Evolutionary conservation across 2,888 invertebrate species (phyloP).

Genomic region (Epinotia brunnichana): DNA sequence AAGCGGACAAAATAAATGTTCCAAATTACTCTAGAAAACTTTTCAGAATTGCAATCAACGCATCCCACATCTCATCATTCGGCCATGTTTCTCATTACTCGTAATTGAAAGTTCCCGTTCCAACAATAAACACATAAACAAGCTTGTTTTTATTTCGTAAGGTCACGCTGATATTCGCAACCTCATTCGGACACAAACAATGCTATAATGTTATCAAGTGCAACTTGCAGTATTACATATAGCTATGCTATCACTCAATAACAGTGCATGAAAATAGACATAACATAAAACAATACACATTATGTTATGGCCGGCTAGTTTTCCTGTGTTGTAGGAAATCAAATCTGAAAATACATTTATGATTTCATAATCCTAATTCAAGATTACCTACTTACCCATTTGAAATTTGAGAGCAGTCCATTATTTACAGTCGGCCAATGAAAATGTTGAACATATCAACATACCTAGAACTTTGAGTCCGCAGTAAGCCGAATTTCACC

Average conservation of each 20-base stretch:
- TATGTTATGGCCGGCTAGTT: conserved; percentile 20
- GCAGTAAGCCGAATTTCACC: no score
- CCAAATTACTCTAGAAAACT: background rate
- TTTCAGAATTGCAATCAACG: conserved; percentile 6
- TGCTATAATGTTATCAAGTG: conserved; percentile 55
- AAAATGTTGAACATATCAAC: background rate
- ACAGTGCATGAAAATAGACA: conserved; percentile 33
- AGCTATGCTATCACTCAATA: conserved; percentile 22
- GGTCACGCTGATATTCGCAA: conserved; percentile 61
- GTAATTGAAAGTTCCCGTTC: conserved; percentile 23
- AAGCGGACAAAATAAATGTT: background rate
- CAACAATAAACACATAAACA: conserved; percentile 45
- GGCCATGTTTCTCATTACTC: conserved; percentile 23
- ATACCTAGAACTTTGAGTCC: no score
- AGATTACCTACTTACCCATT: conserved; percentile 9
- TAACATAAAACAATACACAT: conserved; percentile 35
- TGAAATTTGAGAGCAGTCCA: background rate
- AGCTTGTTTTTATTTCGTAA: conserved; percentile 52
- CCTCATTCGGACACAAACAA: conserved; percentile 60
- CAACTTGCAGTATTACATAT: background rate
- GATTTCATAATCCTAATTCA: conserved; percentile 30
- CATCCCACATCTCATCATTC: conserved; percentile 11
- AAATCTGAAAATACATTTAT: conserved; percentile 9
- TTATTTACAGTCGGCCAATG: background rate
- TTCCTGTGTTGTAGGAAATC: conserved; percentile 36